A percentile compares a stretch with the other conserved stretches of the same genome.
phyloP scores from a whole-genome alignment of 2,888 invertebrate genomes.

The Julus scanicus region DNA sequence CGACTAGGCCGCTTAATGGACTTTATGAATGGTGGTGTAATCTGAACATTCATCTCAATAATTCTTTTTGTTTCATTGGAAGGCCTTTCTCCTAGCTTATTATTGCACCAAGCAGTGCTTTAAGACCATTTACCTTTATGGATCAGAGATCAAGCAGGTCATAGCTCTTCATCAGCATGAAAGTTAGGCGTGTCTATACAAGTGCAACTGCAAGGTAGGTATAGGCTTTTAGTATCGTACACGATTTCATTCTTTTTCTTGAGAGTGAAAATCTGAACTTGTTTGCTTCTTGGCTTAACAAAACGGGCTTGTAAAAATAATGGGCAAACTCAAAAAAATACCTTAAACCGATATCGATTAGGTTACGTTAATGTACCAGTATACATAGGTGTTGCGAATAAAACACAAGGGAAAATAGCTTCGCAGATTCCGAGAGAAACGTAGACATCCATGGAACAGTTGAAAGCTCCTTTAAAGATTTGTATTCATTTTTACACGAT shows the following conservation, averaged over 20 bases:
- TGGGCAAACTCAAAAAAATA: neutral
- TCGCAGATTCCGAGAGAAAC: too few species aligned
- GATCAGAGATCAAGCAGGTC: constrained; percentile 33
- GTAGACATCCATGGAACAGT: too few species aligned
- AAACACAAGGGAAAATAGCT: too few species aligned
- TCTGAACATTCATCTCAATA: constrained; percentile 33
- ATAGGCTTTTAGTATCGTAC: neutral
- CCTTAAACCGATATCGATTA: neutral
- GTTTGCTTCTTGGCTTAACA: neutral
- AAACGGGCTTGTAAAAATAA: constrained; percentile 1
- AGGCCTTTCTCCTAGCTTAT: constrained; percentile 1
- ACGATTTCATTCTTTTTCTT: neutral
- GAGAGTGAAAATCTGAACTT: neutral
- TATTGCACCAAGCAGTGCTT: constrained; percentile 27
- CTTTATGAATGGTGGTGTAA: constrained; percentile 26
- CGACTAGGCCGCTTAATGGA: constrained; percentile 10
- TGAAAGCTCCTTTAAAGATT: too few species aligned
- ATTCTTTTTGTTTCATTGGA: constrained; percentile 11
- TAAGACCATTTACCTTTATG: constrained; percentile 33
- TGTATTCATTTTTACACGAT: too few species aligned
- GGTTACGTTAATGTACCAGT: too few species aligned
- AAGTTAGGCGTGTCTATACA: neutral
- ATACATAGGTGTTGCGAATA: too few species aligned
- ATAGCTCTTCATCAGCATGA: constrained; percentile 22
- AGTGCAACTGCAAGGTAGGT: neutral